Evolutionary conservation across 2,113 vertebrate genomes (phyloP).

Genomic region (Tachysurus vachellii): DNA sequence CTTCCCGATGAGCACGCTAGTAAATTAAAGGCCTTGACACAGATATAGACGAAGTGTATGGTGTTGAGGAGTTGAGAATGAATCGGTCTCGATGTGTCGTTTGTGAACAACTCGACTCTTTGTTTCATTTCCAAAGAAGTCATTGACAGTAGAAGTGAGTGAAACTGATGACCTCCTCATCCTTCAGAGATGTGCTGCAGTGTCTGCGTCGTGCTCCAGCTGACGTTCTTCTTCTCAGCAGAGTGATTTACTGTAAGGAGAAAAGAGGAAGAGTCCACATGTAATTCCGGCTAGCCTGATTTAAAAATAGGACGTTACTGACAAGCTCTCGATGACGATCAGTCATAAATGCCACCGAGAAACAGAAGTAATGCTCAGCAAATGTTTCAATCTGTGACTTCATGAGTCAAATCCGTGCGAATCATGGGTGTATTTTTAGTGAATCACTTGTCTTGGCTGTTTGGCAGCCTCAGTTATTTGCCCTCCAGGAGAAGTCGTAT

Average conservation of each 20-base stretch:
- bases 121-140: background rate
- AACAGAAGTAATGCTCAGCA: slow-evolving; percentile 7
- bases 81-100: background rate
- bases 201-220: background rate
- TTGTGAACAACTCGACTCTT: background rate
- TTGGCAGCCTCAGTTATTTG: background rate
- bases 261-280: background rate
- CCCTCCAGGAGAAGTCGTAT: background rate
- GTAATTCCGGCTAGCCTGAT: background rate
- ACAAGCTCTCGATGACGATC: background rate
- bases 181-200: background rate
- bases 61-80: background rate
- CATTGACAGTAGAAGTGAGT: background rate
- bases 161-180: background rate
- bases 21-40: too few relatives aligned
- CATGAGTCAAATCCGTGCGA: background rate
- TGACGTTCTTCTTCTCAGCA: background rate
- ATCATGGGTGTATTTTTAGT: background rate
- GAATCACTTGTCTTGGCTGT: background rate
- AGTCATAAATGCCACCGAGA: background rate
- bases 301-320: background rate
- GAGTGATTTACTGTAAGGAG: background rate
- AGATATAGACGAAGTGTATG: too few relatives aligned
- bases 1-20: too few relatives aligned
- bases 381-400: background rate